These are phyloP conservation scores for Anolis apletophallus DNA, from an alignment of 2,797 vertebrate genomes.

Conservation along the genomic window DNA sequence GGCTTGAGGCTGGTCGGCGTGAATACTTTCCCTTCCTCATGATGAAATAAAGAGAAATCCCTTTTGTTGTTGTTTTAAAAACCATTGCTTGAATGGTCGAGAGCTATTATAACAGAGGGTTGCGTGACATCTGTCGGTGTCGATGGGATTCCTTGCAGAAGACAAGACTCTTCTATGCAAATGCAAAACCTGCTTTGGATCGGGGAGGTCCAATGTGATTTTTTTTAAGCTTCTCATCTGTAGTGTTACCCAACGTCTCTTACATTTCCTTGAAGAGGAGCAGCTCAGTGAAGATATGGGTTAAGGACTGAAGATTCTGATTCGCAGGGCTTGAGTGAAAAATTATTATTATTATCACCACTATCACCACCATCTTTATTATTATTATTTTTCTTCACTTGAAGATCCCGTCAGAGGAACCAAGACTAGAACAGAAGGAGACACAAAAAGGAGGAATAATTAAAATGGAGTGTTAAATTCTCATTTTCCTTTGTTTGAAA, in stretches of 20 bases:
- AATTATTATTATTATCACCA: conserved; percentile 31
- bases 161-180: conserved; percentile 25
- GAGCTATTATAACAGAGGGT: conserved; percentile 24
- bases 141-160: conserved; percentile 29
- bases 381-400: conserved; percentile 72
- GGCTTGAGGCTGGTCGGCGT: not conserved
- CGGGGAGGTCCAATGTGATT: conserved; percentile 16
- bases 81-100: conserved; percentile 19
- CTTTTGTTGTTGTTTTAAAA: conserved; percentile 12
- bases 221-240: conserved; percentile 33
- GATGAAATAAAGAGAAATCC: conserved; percentile 11
- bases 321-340: conserved; percentile 33
- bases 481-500: not conserved
- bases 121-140: conserved; percentile 16
- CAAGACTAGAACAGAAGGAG: conserved; percentile 85
- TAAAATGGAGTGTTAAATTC: not conserved
- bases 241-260: conserved; percentile 23
- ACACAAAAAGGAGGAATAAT: conserved; percentile 24
- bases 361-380: conserved; percentile 33
- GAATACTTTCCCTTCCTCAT: conserved; percentile 20
- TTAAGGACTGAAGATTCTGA: conserved; percentile 40
- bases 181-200: conserved; percentile 25
- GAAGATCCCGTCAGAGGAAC: conserved; percentile 96
- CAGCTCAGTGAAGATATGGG: conserved; percentile 39
- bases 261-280: conserved; percentile 35